Evolutionary conservation across 2,888 invertebrate genomes (phyloP).

Genomic region (Altica lythri): DNA sequence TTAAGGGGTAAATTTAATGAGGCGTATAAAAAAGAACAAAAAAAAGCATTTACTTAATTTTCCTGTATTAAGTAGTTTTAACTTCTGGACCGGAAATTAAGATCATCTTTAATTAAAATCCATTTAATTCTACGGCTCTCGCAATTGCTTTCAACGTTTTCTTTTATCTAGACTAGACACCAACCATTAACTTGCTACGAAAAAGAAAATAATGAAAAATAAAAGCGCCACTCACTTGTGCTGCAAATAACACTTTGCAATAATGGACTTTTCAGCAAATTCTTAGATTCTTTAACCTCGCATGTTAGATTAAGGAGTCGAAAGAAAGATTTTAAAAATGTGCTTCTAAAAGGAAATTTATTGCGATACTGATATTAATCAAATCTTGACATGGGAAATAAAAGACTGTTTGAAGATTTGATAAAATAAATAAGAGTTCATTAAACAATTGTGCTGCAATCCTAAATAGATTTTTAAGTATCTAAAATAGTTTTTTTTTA

Average conservation of each 20-base stretch:
- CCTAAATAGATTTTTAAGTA: too few species aligned
- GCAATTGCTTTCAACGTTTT: conserved; percentile 2
- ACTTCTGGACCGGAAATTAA: background rate
- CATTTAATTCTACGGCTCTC: background rate
- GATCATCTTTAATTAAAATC: conserved; percentile 10
- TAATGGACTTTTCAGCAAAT: conserved; percentile 3
- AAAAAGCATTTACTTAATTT: background rate
- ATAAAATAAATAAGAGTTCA: too few species aligned
- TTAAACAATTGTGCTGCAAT: too few species aligned
- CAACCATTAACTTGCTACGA: conserved; percentile 4
- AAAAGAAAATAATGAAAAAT: conserved; percentile 4
- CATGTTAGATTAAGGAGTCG: too few species aligned
- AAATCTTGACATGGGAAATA: too few species aligned
- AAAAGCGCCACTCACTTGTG: background rate
- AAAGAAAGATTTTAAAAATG: too few species aligned
- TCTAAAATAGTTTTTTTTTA: too few species aligned
- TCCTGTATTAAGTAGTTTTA: background rate
- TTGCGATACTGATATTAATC: too few species aligned
- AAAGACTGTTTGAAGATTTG: too few species aligned
- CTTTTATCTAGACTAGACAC: conserved; percentile 8
- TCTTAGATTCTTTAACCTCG: too few species aligned
- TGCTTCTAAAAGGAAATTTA: too few species aligned
- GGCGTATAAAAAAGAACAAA: too few species aligned
- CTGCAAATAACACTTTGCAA: background rate
- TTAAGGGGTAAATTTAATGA: conserved; percentile 1